Base-by-base conservation (phyloP, 2,888 invertebrate species). In the Carcina quercana region DNA sequence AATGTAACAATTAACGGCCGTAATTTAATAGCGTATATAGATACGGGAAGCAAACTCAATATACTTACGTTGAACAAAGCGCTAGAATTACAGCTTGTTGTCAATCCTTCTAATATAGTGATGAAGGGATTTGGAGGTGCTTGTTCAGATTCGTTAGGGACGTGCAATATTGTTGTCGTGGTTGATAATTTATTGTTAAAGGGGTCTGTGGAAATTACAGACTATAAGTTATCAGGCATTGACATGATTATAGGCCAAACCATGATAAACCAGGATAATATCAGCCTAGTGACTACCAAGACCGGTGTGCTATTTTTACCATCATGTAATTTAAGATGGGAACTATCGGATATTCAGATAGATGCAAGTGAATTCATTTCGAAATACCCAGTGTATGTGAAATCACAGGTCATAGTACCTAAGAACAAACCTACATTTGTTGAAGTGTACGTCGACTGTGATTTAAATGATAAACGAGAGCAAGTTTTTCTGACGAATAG, bases 61-160 rank as follows among this genome's bases (percentile, higher is more conserved):
- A 28, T 42, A 11, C 11, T 42, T 0, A 15, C 20, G 2, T 0
- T 25, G 1, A 13, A 3, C 12, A 5, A 32, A 32, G 36, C 29
- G 3, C 28, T 17, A 17, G n/a, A 19, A 1, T 13, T 41, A 15
- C 3, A 41, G n/a, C 24, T 34, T 13, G 12, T 17, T 14, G 15
- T 36, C 8, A 3, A 15, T 3, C 27, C 38, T 3, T 30, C 32
- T 2, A 2, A 12, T 7, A 28, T 33, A 5, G 19, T 37, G 8
- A 39, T 42, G 40, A 38, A 27, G 15, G 39, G 39, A 4, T 45
- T 41, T 32, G 40, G 40, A 4, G 37, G 42, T 24, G 13, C 17
- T 8, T 8, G 15, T 28, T 10, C 28, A 12, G 5, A 29, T 8
- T 38, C 38, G 3, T 28, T 38, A 4, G 36, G 40, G 1, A 11